Base-by-base conservation (phyloP, 2,113 vertebrate species). In the Sciurus niger region DNA sequence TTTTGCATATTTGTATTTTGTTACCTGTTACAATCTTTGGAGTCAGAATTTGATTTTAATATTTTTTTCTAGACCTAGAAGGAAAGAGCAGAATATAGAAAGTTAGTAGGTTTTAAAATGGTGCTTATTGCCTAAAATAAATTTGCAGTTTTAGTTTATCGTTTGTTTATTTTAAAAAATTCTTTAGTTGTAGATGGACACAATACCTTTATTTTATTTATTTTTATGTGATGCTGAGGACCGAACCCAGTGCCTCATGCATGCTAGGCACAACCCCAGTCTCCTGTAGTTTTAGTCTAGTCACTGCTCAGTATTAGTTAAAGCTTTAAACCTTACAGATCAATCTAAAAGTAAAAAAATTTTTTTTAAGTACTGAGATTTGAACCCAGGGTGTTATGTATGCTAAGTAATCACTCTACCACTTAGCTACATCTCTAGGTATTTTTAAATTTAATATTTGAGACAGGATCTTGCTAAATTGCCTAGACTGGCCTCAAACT, bases 31-130 rank as follows among this genome's bases (percentile, higher is more conserved):
- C 28, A 89, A 13, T 92, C 85, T 83, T 86, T 86, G 14, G 20
- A 78, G 68, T 84, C 72, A 77, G 46, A 72, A 84, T 79, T 91
- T 93, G 67, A 90, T 83, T 78, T 82, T 70, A 46, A 72, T 94
- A 77, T 70, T 91, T 92, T 84, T 76, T 89, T 93, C 12, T 85
- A 96, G 60, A 82, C 22, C 10, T 63, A 46, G 25, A 78, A n/a
- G 43, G 55, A 90, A 90, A 88, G 63, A 79, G 0, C 22, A 76
- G 67, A 95, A 34, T 93, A 79, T 87, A 74, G 53, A 73, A 89
- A 87, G n/a, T 84, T 94, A 51, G 32, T 84, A 51, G 14, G 43
- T 68, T 92, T 91, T 93, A 85, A 91, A 89, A 67, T 5, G 84
- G 13, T 67, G 28, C 25, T 53, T 58, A 28, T 55, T 89, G 16